Base-by-base conservation (phyloP, 2,113 vertebrate genomes). In the Syngnathus scovelli region DNA sequence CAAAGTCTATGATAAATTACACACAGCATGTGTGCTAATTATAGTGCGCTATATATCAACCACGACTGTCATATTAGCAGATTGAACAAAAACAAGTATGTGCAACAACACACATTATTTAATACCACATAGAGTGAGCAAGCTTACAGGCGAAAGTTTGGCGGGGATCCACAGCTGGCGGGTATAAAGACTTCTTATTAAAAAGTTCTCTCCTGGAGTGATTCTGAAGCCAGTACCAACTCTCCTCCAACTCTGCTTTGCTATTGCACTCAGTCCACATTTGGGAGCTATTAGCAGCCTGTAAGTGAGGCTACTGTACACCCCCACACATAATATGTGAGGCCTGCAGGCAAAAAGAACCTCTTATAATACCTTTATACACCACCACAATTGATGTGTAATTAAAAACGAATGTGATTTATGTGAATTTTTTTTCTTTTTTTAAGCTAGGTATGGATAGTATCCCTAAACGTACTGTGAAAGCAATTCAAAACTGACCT, bases 251-350 rank as follows among this genome's bases (percentile, higher is more conserved):
- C 59, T 61, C 69, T 66, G 70, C 61, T 64, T 64, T 51, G 73
- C 78, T 78, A 71, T 75, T 66, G 70, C 78, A 76, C 82, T 83
- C 64, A 19, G 77, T 83, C 69, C 83, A 89, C 89, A 91, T 91
- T 89, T 91, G 88, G 90, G 82, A 91, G 74, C 83, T 72, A 90
- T 91, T 91, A 90, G 82, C 67, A 62, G 75, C 75, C 85, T 71
- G 76, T 83, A 85, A 52, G 75, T 64, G 80, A 83, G 83, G 89
- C 90, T 90, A 91, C 90, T 90, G 90, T 92, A 91, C 77, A 85
- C 81, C 75, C 76, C 84, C 74, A 71, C 86, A 74, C 79, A 80
- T 78, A 77, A 81, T 85, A 72, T 70, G 71, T 68, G 76, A 78
- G 86, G 79, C 85, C 79, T 82, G 81, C 27, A 33, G 3, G 70